These are phyloP conservation scores for Ligdia adustata DNA, from an alignment of 2,888 invertebrate genomes.

Conservation along the genomic window DNA sequence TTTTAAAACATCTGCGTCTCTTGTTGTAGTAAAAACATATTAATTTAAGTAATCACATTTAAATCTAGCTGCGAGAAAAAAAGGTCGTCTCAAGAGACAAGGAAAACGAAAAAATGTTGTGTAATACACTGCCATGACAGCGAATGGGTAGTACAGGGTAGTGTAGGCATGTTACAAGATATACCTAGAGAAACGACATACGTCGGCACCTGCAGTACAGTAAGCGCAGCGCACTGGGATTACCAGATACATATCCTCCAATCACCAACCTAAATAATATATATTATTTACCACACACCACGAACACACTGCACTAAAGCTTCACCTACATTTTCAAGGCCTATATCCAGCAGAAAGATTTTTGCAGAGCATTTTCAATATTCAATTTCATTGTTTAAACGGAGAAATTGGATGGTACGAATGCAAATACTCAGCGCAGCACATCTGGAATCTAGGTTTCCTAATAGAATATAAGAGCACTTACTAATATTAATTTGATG, in stretches of 20 bases:
- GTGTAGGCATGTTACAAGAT: constrained; percentile 8
- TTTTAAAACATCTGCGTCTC: too few relatives aligned
- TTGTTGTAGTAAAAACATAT: too few relatives aligned
- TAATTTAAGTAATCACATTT: too few relatives aligned
- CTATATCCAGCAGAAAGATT: constrained; percentile 55
- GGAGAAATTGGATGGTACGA: constrained; percentile 67
- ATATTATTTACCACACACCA: constrained; percentile 54
- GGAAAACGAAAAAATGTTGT: too few relatives aligned
- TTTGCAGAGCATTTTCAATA: constrained; percentile 65
- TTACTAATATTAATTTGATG: constrained; percentile 25
- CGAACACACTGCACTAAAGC: constrained; percentile 14
- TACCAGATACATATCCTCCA: constrained; percentile 56
- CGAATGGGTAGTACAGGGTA: too few relatives aligned
- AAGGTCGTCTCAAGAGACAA: too few relatives aligned
- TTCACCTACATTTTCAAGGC: constrained; percentile 31
- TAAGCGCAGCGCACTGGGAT: constrained; percentile 69
- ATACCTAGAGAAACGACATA: constrained; percentile 37
- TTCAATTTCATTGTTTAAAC: constrained; percentile 72
- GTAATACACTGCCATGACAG: too few relatives aligned
- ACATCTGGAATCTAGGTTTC: constrained; percentile 44
- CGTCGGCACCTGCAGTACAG: constrained; percentile 58
- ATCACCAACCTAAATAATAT: constrained; percentile 72
- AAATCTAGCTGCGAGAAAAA: too few relatives aligned
- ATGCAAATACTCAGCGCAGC: constrained; percentile 48
- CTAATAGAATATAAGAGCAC: constrained; percentile 38